phyloP scores from a whole-genome alignment of 2,888 invertebrate genomes.

The Ichneumoninae sp. region DNA sequence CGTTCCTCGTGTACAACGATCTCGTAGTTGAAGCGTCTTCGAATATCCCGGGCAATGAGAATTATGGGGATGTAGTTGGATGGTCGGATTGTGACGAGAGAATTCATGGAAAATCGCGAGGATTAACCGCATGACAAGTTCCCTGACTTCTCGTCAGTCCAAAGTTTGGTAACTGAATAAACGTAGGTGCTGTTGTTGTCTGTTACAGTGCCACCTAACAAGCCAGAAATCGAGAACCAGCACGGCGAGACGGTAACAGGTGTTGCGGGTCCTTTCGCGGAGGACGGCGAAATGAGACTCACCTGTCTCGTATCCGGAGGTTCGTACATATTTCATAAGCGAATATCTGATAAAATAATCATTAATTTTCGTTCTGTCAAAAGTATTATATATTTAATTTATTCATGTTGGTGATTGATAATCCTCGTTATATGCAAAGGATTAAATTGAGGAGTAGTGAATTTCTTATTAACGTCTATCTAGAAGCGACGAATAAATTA shows the following conservation, averaged over 20 bases:
- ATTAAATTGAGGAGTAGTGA: not conserved
- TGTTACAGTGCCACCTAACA: slow-evolving; percentile 90
- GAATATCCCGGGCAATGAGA: slow-evolving; percentile 41
- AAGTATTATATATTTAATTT: not conserved
- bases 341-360: too few species aligned
- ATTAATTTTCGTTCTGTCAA: not conserved
- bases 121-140: slow-evolving; percentile 35
- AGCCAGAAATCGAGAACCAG: slow-evolving; percentile 90
- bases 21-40: slow-evolving; percentile 29
- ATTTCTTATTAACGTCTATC: not conserved
- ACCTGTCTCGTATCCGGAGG: slow-evolving; percentile 92
- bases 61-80: slow-evolving; percentile 21
- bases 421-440: not conserved
- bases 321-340: slow-evolving; percentile 82
- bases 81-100: not conserved
- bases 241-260: slow-evolving; percentile 87
- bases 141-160: slow-evolving; percentile 12
- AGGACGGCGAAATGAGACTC: slow-evolving; percentile 89
- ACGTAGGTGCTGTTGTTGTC: slow-evolving; percentile 20
- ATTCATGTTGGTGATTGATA: not conserved
- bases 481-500: not conserved
- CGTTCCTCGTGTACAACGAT: slow-evolving; percentile 48
- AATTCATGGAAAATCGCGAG: not conserved
- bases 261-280: slow-evolving; percentile 90
- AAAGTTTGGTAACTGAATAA: slow-evolving; percentile 32